Conservation (phyloP, 1,140 invertebrate genomes). For the Metaphire vulgaris region DNA sequence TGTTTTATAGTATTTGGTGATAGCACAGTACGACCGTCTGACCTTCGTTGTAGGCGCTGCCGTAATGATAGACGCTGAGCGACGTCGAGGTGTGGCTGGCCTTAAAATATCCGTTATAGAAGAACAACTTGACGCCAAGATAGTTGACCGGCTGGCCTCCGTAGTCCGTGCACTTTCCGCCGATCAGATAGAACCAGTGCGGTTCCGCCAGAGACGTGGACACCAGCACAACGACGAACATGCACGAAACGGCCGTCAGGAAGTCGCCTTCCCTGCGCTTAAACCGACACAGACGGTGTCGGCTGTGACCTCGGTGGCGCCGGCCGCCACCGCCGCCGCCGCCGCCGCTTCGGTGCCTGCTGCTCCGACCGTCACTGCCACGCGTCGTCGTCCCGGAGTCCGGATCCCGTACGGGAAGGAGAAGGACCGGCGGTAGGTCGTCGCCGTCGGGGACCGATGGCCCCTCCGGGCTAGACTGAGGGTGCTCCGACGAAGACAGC, state of each 20-base stretch:
- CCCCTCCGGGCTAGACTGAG: not conserved
- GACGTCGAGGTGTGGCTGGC: not conserved
- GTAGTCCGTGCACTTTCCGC: not conserved
- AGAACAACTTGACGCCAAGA: not conserved
- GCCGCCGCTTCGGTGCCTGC: not conserved
- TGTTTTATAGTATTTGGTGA: too few relatives aligned
- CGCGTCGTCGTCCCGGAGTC: not conserved
- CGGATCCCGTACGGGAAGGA: too few relatives aligned
- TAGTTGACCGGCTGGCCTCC: not conserved
- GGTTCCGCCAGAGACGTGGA: not conserved
- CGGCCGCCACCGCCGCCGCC: too few relatives aligned
- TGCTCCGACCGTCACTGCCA: not conserved
- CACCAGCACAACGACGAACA: not conserved
- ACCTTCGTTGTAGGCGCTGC: not conserved
- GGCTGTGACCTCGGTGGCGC: not conserved
- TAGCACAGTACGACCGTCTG: too few relatives aligned
- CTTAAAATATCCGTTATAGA: not conserved
- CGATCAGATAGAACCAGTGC: not conserved
- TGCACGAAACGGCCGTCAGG: not conserved
- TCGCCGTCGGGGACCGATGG: not conserved
- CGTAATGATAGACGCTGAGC: not conserved
- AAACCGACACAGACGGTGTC: not conserved
- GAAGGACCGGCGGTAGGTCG: not conserved
- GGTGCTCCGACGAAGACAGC: not conserved
- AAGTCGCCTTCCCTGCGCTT: not conserved